Conservation (phyloP, 2,797 vertebrate species). For the Hirundo rustica region DNA sequence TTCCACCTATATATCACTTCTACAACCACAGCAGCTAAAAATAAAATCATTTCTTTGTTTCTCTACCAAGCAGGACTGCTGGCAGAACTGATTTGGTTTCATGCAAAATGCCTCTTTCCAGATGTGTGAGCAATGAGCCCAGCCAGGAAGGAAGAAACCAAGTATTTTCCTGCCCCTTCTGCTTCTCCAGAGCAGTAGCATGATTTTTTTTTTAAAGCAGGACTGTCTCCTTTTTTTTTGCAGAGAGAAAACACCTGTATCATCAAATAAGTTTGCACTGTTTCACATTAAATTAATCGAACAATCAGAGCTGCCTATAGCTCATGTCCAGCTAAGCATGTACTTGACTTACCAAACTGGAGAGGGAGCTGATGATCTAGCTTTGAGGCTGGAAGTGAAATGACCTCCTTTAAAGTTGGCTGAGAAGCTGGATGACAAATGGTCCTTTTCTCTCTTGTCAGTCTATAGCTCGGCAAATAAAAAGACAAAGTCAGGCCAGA, state of each 20-base stretch:
- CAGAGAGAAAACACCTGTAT: neutral
- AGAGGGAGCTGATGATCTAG: slow-evolving; percentile 80
- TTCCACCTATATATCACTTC: neutral
- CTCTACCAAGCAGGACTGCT: neutral
- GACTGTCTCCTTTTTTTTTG: neutral
- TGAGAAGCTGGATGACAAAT: slow-evolving; percentile 82
- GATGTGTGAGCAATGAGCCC: neutral
- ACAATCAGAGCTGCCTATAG: neutral
- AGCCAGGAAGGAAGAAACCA: neutral
- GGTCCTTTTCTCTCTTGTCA: slow-evolving; percentile 84
- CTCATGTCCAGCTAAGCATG: neutral
- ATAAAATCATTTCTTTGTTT: neutral
- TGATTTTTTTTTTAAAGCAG: neutral
- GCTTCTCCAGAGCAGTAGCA: neutral
- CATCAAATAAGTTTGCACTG: neutral
- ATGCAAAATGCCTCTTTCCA: neutral
- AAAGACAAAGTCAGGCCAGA: slow-evolving; percentile 56
- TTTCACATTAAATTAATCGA: neutral
- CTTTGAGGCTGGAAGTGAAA: slow-evolving; percentile 81
- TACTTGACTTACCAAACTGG: slow-evolving; percentile 83
- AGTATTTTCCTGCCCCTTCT: neutral
- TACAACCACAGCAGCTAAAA: neutral
- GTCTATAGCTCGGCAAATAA: slow-evolving; percentile 66
- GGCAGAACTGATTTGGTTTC: neutral
- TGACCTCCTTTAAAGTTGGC: slow-evolving; percentile 74